Evolutionary conservation across 2,113 vertebrate species (phyloP), one percentile per base, ranked within the genome.

Genomic region (Litocranius walleri): DNA sequence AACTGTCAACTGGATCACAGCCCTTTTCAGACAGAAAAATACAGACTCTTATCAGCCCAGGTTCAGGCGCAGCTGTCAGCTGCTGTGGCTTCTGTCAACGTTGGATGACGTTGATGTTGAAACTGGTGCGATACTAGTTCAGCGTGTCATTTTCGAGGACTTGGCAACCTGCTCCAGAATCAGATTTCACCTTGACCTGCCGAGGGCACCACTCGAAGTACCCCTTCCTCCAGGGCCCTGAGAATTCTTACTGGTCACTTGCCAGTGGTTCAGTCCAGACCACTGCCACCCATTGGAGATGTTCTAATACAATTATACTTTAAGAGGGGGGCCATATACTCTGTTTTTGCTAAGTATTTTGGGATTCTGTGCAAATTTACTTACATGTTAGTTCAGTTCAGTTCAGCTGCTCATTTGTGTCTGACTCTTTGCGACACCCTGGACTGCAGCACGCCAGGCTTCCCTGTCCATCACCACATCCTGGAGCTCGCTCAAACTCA

Each of bases 311-410:
- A 67, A 16, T 57, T 92, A 7, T 3, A 45, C 43, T 88, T 89
- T 64, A 92, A 45, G 87, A 64, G 3, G 10, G 8, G 25, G 17
- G 48, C 23, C 36, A 9, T 48, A 64, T n/a, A 19, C 21, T 59
- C n/a, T 92, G 88, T 80, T 80, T 94, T 56, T 86, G n/a, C 82
- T n/a, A 83, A n/a, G 7, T 59, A 57, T 95, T 90, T 67, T 88
- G 2, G 43, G 23, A 45, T 94, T 33, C 62, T 52, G 0, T 52
- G 17, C 48, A 88, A 33, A 48, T 56, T 94, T 81, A 16, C 23
- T 40, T 30, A 77, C 71, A 71, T 40, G n/a, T 71, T 2, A 71
- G n/a, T 74, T 40, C 67, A 74, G 67, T 64, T 64, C 30, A 64
- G 16, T 40, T 74, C 5, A 74, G 19, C 23, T 74, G 67, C 21